Conservation (phyloP, 1,140 invertebrate species). For the Aphelinus certus region DNA sequence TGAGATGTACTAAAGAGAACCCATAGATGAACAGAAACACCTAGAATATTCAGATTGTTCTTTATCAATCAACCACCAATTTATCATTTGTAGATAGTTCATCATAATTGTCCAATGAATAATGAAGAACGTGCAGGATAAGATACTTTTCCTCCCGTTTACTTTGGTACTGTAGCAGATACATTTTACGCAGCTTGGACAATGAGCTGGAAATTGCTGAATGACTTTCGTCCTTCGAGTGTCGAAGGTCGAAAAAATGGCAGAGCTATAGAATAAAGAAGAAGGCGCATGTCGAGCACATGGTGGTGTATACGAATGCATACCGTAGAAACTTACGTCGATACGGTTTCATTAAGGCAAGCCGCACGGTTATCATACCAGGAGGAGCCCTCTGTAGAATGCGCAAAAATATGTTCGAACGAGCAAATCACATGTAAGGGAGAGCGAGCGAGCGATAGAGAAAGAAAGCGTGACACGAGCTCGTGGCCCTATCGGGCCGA, state of each 20-base stretch:
- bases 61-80: too few relatives aligned
- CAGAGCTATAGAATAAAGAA: background rate
- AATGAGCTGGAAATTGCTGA: background rate
- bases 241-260: background rate
- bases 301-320: too few relatives aligned
- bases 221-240: background rate
- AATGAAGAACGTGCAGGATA: constrained; percentile 6
- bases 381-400: background rate
- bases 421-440: background rate
- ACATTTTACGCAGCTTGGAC: background rate
- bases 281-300: too few relatives aligned
- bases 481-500: constrained; percentile 51
- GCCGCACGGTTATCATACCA: constrained; percentile 18
- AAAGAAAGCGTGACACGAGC: constrained; percentile 40
- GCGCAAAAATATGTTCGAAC: constrained; percentile 1
- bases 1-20: too few relatives aligned
- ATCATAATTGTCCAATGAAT: constrained; percentile 5
- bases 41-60: too few relatives aligned
- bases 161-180: background rate
- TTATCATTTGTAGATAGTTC: too few relatives aligned
- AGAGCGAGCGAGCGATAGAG: background rate
- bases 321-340: background rate
- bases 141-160: background rate
- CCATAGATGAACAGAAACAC: too few relatives aligned
- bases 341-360: constrained; percentile 30